phyloP scores from a whole-genome alignment of 1,140 invertebrate species.

The Pararge aegeria region DNA sequence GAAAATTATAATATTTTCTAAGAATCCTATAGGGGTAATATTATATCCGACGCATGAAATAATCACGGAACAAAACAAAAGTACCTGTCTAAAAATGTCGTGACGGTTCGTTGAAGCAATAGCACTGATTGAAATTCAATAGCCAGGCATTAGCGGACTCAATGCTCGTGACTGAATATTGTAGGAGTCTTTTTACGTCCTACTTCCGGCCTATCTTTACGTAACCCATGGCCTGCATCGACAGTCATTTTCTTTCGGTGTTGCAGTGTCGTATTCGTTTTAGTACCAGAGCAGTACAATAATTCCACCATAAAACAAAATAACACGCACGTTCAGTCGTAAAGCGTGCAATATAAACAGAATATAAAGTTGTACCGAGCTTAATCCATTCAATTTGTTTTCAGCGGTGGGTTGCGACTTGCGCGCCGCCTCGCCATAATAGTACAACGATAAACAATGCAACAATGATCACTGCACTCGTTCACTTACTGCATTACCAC shows the following conservation, averaged over 20 bases:
- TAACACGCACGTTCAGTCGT: constrained; percentile 56
- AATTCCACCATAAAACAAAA: constrained; percentile 60
- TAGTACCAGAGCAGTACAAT: constrained; percentile 39
- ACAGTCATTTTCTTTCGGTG: constrained; percentile 32
- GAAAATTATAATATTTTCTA: too few species aligned
- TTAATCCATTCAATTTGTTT: constrained; percentile 68
- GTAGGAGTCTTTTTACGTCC: constrained; percentile 24
- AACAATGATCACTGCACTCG: constrained; percentile 38
- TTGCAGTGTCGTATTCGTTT: constrained; percentile 36
- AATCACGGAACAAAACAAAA: neutral
- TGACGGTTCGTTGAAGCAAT: neutral
- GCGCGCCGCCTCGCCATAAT: constrained; percentile 37
- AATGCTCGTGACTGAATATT: constrained; percentile 19
- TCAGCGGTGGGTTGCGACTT: constrained; percentile 29
- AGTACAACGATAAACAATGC: constrained; percentile 50
- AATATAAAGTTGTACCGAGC: constrained; percentile 51
- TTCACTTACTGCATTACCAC: constrained; percentile 15
- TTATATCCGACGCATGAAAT: too few species aligned
- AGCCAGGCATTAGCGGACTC: constrained; percentile 5
- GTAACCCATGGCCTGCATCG: constrained; percentile 24
- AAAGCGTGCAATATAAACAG: constrained; percentile 55
- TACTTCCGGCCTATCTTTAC: constrained; percentile 21
- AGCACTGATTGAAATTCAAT: constrained; percentile 18
- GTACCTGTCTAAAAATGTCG: neutral
- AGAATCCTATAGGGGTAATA: too few species aligned